Evolutionary conservation across 2,888 invertebrate genomes (phyloP).

Genomic region (Parnassius mnemosyne): DNA sequence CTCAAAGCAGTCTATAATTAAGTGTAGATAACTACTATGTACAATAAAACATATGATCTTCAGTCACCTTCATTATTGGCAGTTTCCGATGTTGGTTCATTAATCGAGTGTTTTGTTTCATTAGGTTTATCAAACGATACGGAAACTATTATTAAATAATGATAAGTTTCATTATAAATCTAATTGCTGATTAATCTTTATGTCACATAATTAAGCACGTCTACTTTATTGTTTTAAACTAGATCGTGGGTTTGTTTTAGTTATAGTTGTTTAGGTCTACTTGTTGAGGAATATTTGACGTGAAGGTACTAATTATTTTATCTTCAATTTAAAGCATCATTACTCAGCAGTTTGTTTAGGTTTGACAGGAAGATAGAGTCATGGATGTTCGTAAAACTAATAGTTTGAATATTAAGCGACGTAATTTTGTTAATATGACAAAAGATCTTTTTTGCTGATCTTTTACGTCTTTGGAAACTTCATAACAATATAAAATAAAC

Average conservation of each 20-base stretch:
- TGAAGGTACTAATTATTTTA: too few relatives aligned
- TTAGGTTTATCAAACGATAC: slow-evolving; percentile 50
- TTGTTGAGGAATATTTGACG: not conserved
- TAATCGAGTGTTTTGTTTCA: slow-evolving; percentile 55
- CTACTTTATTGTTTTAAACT: slow-evolving; percentile 10
- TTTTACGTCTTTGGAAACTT: too few relatives aligned
- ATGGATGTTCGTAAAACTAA: too few relatives aligned
- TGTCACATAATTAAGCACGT: slow-evolving; percentile 18
- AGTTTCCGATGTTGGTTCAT: slow-evolving; percentile 45
- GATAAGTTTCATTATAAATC: slow-evolving; percentile 34
- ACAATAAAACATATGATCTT: slow-evolving; percentile 29
- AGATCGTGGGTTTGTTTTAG: not conserved
- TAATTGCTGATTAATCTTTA: slow-evolving; percentile 30
- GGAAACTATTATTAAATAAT: slow-evolving; percentile 54
- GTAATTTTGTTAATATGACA: too few relatives aligned
- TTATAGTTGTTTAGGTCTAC: not conserved
- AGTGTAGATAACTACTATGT: slow-evolving; percentile 9
- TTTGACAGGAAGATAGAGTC: too few relatives aligned
- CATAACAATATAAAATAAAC: too few relatives aligned
- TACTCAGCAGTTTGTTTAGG: too few relatives aligned
- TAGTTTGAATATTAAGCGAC: too few relatives aligned
- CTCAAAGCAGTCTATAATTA: not conserved
- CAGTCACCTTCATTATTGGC: slow-evolving; percentile 48
- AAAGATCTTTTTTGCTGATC: too few relatives aligned
- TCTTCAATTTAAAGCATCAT: too few relatives aligned